Base-by-base conservation (phyloP, 2,797 vertebrate genomes). In the Aphelocoma californica region DNA sequence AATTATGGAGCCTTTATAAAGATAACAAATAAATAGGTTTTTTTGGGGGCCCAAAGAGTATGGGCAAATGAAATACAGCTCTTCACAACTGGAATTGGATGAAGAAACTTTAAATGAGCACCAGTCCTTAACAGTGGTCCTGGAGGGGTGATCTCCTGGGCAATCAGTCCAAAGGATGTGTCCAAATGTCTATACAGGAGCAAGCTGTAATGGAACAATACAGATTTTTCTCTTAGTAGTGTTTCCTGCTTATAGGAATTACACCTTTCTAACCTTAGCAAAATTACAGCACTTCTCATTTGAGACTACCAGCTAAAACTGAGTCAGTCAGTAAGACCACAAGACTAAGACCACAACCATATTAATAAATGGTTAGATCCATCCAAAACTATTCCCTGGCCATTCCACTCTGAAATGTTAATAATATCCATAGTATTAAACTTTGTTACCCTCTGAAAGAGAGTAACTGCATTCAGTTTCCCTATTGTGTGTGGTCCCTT, bases 1-100 rank as follows among this genome's bases (percentile, higher is more conserved):
- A 62, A 15, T 6, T 73, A 2, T 26, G 8, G 3, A 50, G 24
- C 1, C 2, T 53, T 70, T 38, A 14, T 48, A 64, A 91, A 28
- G 36, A 42, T 17, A 6, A 48, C 17, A 54, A 72, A 29, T 73
- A 70, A 77, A 54, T 7, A 48, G 1, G 6, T 51, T 86, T 12
- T 1, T 64, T 51, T 48, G 2, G 2, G 23, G 14, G 1, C 25
- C 2, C 10, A 19, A 50, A 12, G 12, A 32, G 2, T 23, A 48
- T 25, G 10, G 34, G 10, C 72, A 34, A 77, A 53, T 5, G 23
- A 77, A 92, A 44, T 48, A 25, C 2, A 54, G 8, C 5, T 79
- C n/a, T 84, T 85, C 38, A 61, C 19, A 74, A 13, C 2, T 45
- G 16, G 4, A 57, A 31, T 10, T 38, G 36, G 11, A 6, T 47